Conservation (phyloP, 2,113 vertebrate genomes). For the Pardalotus punctatus region DNA sequence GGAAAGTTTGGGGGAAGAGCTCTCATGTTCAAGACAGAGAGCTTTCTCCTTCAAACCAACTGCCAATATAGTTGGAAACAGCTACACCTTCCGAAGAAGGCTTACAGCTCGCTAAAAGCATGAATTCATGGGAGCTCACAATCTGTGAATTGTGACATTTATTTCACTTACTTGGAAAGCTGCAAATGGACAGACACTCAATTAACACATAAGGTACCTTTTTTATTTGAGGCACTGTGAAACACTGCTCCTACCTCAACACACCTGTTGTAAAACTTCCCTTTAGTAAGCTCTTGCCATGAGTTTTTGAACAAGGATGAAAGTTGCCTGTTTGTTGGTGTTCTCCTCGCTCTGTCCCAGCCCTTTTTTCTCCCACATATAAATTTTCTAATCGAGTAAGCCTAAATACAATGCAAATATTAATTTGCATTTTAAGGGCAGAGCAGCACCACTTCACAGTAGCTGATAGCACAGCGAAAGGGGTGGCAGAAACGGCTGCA, state of each 20-base stretch:
- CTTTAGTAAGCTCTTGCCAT: neutral
- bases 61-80: neutral
- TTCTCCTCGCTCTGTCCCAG: neutral
- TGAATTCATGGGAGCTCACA: neutral
- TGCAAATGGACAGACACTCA: neutral
- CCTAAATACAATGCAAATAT: neutral
- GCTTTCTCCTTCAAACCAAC: neutral
- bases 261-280: neutral
- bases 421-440: neutral
- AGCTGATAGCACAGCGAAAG: neutral
- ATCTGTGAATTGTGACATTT: neutral
- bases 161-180: neutral
- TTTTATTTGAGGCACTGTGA: neutral
- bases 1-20: neutral
- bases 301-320: neutral
- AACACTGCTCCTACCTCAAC: neutral
- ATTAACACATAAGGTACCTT: neutral
- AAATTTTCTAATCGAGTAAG: neutral
- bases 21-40: neutral
- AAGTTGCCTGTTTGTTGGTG: neutral
- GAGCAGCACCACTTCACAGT: neutral
- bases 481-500: rapidly evolving
- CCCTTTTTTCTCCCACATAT: rapidly evolving
- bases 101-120: neutral
- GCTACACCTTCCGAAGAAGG: neutral